These are phyloP conservation scores for Cynopterus sphinx DNA, from an alignment of 2,797 vertebrate species.

Conservation along the genomic window DNA sequence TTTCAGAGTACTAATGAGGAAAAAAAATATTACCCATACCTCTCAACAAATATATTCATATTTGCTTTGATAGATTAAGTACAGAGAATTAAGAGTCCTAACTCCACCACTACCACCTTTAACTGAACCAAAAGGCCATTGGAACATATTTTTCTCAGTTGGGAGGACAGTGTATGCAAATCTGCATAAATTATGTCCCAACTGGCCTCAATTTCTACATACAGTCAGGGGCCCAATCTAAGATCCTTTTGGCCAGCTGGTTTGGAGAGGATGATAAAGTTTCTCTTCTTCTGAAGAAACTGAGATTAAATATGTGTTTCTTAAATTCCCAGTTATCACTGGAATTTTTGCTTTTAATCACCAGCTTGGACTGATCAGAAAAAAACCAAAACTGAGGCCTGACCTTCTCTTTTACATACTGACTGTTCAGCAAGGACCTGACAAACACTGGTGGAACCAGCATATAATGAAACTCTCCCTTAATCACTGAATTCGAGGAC, in stretches of 20 bases:
- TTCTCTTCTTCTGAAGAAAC: background rate
- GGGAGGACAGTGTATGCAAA: background rate
- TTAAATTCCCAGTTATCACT: background rate
- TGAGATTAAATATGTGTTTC: background rate
- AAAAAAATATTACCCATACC: background rate
- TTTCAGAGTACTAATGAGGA: conserved; percentile 16
- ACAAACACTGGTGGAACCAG: background rate
- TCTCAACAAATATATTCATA: background rate
- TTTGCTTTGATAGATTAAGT: conserved; percentile 15
- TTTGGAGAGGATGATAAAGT: background rate
- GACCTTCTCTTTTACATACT: background rate
- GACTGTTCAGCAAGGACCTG: background rate
- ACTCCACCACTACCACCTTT: no score
- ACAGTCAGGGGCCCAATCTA: background rate
- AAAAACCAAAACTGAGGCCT: background rate
- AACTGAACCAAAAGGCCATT: background rate
- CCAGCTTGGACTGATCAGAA: background rate
- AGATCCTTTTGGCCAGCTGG: background rate
- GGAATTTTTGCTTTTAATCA: background rate
- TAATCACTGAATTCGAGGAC: background rate
- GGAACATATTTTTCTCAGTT: background rate
- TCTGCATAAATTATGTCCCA: background rate
- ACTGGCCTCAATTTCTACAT: background rate
- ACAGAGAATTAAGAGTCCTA: background rate
- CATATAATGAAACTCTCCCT: background rate